A percentile compares a stretch with the other conserved stretches of the same genome.
Evolutionary conservation across 2,113 vertebrate species (phyloP).

Genomic region (Scortum barcoo): DNA sequence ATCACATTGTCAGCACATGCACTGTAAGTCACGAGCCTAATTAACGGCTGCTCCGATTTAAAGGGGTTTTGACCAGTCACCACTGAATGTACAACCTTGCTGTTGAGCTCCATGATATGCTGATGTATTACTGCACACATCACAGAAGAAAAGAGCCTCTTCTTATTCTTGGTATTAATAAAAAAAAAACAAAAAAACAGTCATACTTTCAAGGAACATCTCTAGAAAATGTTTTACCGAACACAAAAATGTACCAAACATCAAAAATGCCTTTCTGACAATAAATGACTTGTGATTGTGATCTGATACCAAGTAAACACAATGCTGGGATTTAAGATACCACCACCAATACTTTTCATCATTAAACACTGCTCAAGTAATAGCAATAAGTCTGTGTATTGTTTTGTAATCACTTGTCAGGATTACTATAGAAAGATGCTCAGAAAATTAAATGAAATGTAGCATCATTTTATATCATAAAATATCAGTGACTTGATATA

Average conservation of each 20-base stretch:
- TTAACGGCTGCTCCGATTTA: conserved; percentile 31
- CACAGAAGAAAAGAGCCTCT: conserved; percentile 46
- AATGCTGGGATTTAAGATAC: conserved; percentile 30
- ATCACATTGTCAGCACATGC: conserved; percentile 63
- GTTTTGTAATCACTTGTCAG: neutral
- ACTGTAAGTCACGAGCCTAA: conserved; percentile 48
- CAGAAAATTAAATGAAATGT: neutral
- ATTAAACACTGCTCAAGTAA: conserved; percentile 45
- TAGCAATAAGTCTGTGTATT: conserved; percentile 3
- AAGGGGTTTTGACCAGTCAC: conserved; percentile 47
- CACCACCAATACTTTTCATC: conserved; percentile 35
- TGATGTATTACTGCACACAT: conserved; percentile 48
- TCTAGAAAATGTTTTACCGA: conserved; percentile 32
- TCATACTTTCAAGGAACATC: conserved; percentile 33
- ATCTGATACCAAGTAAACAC: conserved; percentile 31
- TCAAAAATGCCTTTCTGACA: conserved; percentile 38
- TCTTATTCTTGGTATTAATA: conserved; percentile 65
- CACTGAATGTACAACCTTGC: conserved; percentile 70
- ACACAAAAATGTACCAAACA: conserved; percentile 10
- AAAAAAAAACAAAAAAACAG: conserved; percentile 36
- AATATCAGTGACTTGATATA: neutral
- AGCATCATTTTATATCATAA: neutral
- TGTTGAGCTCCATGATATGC: conserved; percentile 45
- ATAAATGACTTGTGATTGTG: conserved; percentile 44
- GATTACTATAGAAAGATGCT: neutral